Evolutionary conservation across 2,113 vertebrate genomes (phyloP).

Genomic region (Amblyopsis rosae): DNA sequence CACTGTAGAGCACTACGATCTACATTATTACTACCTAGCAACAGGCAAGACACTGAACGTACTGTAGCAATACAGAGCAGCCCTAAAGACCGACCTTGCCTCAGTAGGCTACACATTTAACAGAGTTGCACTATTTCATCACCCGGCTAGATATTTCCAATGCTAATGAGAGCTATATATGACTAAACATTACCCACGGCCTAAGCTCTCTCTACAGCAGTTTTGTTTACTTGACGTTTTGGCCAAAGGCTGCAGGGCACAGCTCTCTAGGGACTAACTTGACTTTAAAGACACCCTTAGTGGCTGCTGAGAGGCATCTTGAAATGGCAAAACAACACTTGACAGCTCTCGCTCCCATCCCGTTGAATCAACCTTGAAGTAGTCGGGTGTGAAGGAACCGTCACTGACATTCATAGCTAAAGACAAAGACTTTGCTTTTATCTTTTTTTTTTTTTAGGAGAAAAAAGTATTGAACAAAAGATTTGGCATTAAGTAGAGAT

Average conservation of each 20-base stretch:
- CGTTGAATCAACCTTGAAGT: not conserved
- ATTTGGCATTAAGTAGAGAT: too few species aligned
- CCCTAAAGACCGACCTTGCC: constrained; percentile 1
- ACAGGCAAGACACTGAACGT: constrained; percentile 43
- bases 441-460: not conserved
- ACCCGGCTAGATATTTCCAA: constrained; percentile 10
- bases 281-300: not conserved
- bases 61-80: constrained; percentile 11
- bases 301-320: constrained; percentile 1
- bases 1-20: not conserved
- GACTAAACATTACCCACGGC: not conserved
- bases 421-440: not conserved
- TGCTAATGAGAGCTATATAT: constrained; percentile 25
- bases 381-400: not conserved
- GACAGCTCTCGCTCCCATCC: not conserved
- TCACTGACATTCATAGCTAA: not conserved
- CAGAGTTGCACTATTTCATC: constrained; percentile 20
- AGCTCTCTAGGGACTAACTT: not conserved
- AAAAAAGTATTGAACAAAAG: not conserved
- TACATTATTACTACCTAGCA: constrained; percentile 19
- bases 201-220: not conserved
- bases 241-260: not conserved
- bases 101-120: constrained; percentile 33
- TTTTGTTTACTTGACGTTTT: not conserved
- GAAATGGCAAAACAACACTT: constrained; percentile 1